Evolutionary conservation across 2,888 invertebrate genomes (phyloP), one percentile per base, ranked within the genome.

Genomic region (Cryptocephalus primarius): DNA sequence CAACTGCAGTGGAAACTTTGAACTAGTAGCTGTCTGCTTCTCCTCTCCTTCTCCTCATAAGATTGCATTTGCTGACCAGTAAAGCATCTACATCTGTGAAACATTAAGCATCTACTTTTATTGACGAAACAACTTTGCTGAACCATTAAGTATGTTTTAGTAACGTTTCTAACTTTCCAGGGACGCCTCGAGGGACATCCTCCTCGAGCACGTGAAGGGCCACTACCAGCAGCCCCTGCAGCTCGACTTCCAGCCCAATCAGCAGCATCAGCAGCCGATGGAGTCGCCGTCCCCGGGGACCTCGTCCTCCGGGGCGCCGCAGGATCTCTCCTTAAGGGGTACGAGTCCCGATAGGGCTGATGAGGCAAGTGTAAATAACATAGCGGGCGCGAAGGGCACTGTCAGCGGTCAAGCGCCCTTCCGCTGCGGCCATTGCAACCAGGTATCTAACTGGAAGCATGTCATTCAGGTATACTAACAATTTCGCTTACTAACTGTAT

Each of bases 391-490:
- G 49, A 61, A 64, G 61, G 67, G 71, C 36, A 32, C 31, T 67
- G 63, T 48, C 53, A 60, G 61, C 58, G 61, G 67, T 62, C 72
- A 72, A 66, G 75, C 76, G 67, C 78, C 78, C 63, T 74, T 72
- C 51, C 80, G 83, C 65, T 85, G 85, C 73, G 85, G 85, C 59
- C 85, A 85, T 73, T 85, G 85, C 74, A 82, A 83, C 72, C 85
- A 85, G 75, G 75, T 83, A 66, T 85, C 85, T 59, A 85, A 85
- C 74, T 85, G 85, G 85, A 85, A 85, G 78, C 85, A 85, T 76
- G 85, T 85, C 66, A 85, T 85, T 73, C 85, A 85, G 83, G 85
- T 85, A 78, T 73, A 72, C 72, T 72, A 72, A 72, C 72, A 62
- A 58, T 51, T 59, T 54, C 61, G 36, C 61, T 57, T 62, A 66